phyloP scores from a whole-genome alignment of 1,140 invertebrate genomes.

The Propsilocerus akamusi region DNA sequence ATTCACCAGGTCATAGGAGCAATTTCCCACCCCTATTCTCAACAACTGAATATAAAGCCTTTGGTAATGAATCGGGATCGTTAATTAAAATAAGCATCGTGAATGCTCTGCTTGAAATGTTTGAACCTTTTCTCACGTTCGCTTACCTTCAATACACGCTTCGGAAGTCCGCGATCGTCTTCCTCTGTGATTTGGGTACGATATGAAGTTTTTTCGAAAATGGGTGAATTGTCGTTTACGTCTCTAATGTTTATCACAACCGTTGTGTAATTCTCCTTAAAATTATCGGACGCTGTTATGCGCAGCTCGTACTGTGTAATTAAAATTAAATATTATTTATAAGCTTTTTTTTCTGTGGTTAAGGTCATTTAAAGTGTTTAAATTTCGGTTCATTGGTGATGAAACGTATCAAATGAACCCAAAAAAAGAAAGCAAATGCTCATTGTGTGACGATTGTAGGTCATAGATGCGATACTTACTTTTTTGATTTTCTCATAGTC shows the following conservation, averaged over 20 bases:
- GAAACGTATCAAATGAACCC: background rate
- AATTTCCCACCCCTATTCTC: too few species aligned
- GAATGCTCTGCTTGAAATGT: too few species aligned
- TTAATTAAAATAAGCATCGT: too few species aligned
- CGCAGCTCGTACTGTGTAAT: constrained; percentile 36
- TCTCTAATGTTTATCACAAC: constrained; percentile 43
- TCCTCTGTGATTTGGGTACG: constrained; percentile 45
- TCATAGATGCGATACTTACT: constrained; percentile 28
- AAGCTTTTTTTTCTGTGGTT: background rate
- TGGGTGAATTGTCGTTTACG: constrained; percentile 40
- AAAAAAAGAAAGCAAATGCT: background rate
- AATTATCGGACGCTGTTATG: constrained; percentile 38
- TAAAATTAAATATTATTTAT: constrained; percentile 5
- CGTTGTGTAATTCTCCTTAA: constrained; percentile 41
- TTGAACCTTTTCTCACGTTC: background rate
- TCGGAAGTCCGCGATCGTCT: constrained; percentile 41
- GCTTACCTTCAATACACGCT: constrained; percentile 37
- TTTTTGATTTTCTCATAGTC: constrained; percentile 56
- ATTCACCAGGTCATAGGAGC: too few species aligned
- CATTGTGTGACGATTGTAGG: background rate
- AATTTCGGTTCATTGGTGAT: background rate
- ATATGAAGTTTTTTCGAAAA: constrained; percentile 43
- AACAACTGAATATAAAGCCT: too few species aligned
- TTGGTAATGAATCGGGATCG: too few species aligned
- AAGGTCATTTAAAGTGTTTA: background rate